Conservation (phyloP, 2,797 vertebrate species). For the Sciurus vulgaris region DNA sequence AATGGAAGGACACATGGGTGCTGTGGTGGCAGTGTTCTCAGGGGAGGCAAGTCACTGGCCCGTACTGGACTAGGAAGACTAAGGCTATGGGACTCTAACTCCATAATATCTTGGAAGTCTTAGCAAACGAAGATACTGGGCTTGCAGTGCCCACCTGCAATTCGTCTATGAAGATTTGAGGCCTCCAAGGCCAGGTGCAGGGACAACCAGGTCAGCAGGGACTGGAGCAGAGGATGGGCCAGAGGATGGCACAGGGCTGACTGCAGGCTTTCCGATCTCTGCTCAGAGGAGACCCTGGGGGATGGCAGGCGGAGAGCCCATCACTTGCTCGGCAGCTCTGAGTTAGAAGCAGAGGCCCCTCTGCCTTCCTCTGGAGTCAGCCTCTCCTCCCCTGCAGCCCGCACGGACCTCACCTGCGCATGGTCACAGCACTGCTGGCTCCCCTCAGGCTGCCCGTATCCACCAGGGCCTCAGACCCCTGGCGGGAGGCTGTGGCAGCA, state of each 20-base stretch:
- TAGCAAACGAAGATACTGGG: accelerated
- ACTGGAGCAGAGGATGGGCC: background rate
- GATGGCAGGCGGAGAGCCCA: too few relatives aligned
- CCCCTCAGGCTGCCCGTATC: accelerated
- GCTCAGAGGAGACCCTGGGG: background rate
- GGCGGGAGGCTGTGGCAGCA: accelerated
- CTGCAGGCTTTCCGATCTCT: background rate
- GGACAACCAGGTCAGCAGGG: accelerated
- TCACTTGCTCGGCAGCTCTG: background rate
- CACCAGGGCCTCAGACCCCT: accelerated
- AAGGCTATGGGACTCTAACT: background rate
- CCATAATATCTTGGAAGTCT: background rate
- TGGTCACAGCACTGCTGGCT: accelerated
- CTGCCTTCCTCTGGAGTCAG: accelerated
- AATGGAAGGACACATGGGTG: background rate
- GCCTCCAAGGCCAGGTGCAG: accelerated
- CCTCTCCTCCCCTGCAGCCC: accelerated
- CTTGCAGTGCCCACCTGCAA: accelerated
- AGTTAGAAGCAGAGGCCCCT: accelerated
- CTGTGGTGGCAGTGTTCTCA: accelerated
- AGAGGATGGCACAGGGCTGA: background rate
- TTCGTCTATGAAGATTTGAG: accelerated
- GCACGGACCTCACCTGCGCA: accelerated
- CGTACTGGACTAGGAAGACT: accelerated
- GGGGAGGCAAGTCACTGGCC: accelerated